Base-by-base conservation (phyloP, 2,113 vertebrate species). In the Phyllostomus hastatus region DNA sequence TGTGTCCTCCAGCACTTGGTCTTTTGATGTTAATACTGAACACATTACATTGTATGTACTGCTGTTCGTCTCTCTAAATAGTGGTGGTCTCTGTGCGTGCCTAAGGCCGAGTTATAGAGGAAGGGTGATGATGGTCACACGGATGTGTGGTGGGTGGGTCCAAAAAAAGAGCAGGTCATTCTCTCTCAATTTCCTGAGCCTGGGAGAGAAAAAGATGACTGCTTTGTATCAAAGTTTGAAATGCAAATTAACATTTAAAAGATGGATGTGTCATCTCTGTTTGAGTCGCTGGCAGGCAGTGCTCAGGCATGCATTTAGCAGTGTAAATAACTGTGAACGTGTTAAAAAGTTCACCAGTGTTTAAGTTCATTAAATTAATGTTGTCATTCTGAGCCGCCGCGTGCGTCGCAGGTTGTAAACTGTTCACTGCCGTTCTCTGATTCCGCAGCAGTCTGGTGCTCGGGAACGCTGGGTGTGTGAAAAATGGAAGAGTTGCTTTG, bases 351-450 rank as follows among this genome's bases (percentile, higher is more conserved):
- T 93, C 91, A 75, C 26, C 43, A 52, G 52, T 95, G 89, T 98
- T 96, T 89, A 93, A 95, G 81, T 94, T 96, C 94, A 91, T 95
- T 94, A 76, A 95, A 88, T 96, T 94, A 90, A 92, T 61, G 94
- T 92, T 96, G 93, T 96, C 89, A 75, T 88, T 95, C 70, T 76
- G 72, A 95, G 72, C 70, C 33, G 94, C 66, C 2, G 91, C 67
- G 79, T 16, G 79, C 61, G 69, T 89, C 16, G 33, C 59, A 31
- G 91, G 43, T 66, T 96, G 78, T 93, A 89, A 84, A 66, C 95
- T 43, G 24, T 33, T 88, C 35, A 8, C 88, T n/a, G 35, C 35
- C 2, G 94, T 72, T 73, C 89, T 82, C 20, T 69, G 8, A 70
- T 64, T 76, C 89, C 10, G 15, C 10, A 6, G 50, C 17, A 22